Percentiles rank a stretch among this genome's conserved stretches.
Evolutionary conservation across 64 coral and sea anemone genomes (phyloP).

Genomic region (Acropora yongei): DNA sequence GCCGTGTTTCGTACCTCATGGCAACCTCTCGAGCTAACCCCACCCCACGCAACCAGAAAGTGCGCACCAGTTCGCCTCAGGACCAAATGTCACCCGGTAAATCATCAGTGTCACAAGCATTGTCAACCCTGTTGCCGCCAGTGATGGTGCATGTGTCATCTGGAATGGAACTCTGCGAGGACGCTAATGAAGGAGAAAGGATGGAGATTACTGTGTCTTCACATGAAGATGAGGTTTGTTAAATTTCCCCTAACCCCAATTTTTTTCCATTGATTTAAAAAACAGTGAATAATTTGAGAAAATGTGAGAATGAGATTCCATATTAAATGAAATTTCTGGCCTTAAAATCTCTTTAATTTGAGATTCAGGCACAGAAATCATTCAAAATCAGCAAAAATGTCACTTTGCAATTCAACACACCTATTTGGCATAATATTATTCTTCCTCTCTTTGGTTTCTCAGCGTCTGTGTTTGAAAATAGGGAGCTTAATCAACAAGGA

Average conservation of each 20-base stretch:
- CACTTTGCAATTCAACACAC: no score
- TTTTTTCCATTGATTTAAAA: no score
- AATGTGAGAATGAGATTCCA: no score
- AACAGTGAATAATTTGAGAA: no score
- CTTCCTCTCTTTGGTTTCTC: no score
- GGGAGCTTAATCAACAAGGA: no score
- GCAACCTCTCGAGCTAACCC: slow-evolving; percentile 48
- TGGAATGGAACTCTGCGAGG: slow-evolving; percentile 40
- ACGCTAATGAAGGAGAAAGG: slow-evolving; percentile 4
- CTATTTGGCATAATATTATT: no score
- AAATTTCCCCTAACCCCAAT: neutral
- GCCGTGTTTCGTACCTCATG: slow-evolving; percentile 86
- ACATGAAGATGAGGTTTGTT: slow-evolving; percentile 46
- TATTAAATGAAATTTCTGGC: no score
- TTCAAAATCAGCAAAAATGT: no score
- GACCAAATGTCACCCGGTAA: neutral
- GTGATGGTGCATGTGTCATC: slow-evolving; percentile 78
- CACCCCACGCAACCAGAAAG: slow-evolving; percentile 18
- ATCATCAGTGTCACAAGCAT: slow-evolving; percentile 50
- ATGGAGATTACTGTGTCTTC: neutral
- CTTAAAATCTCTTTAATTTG: no score
- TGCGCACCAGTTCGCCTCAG: slow-evolving; percentile 29
- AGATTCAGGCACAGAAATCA: no score
- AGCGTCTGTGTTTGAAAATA: no score
- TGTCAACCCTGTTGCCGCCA: slow-evolving; percentile 58